phyloP scores from a whole-genome alignment of 2,113 vertebrate species.

The Carlito syrichta region DNA sequence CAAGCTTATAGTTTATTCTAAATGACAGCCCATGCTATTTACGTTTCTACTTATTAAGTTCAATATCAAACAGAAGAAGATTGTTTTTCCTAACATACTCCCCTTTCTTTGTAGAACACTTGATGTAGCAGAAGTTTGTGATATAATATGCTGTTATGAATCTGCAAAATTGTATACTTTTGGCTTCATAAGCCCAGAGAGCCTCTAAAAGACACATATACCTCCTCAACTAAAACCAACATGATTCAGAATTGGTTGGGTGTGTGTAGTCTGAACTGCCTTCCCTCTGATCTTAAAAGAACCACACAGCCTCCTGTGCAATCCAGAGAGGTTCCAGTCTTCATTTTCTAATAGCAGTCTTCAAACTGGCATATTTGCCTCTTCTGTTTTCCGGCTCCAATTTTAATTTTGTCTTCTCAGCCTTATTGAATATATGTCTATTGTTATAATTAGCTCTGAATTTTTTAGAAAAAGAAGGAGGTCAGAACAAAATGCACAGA shows the following conservation, averaged over 20 bases:
- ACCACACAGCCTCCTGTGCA: neutral
- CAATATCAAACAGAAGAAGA: neutral
- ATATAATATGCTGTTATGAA: neutral
- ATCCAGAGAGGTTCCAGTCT: neutral
- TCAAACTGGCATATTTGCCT: neutral
- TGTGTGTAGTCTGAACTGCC: neutral
- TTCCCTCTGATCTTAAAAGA: neutral
- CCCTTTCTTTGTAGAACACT: neutral
- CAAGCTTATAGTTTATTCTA: neutral
- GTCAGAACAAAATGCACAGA: neutral
- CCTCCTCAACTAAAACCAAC: neutral
- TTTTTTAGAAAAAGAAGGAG: neutral
- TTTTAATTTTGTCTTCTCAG: constrained; percentile 5
- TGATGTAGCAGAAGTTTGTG: neutral
- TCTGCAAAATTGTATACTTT: neutral
- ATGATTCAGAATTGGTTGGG: neutral
- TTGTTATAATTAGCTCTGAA: neutral
- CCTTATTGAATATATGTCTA: neutral
- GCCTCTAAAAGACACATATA: neutral
- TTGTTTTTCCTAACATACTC: neutral
- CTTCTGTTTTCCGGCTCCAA: neutral
- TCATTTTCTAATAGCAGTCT: neutral
- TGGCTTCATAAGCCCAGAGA: neutral
- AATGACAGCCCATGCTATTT: neutral
- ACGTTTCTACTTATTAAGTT: neutral